A percentile compares a stretch with the other conserved stretches of the same genome.
phyloP scores from a whole-genome alignment of 2,797 vertebrate species.

The Enteromius mattozi region DNA sequence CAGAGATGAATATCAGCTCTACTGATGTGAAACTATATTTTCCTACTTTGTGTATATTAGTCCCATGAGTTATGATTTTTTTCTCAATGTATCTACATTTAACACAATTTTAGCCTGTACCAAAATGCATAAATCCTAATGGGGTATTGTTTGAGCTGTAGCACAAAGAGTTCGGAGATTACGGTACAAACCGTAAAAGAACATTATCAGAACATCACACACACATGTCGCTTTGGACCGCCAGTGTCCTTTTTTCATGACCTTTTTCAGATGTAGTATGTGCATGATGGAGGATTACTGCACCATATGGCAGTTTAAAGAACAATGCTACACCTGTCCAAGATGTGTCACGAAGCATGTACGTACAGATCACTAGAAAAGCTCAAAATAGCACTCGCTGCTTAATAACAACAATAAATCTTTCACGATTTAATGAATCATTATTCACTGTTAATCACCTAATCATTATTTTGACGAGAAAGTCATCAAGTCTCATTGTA shows the following conservation, averaged over 20 bases:
- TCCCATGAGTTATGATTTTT: background rate
- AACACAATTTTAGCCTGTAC: constrained; percentile 1
- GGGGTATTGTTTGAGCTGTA: constrained; percentile 67
- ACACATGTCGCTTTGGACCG: constrained; percentile 44
- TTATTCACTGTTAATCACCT: background rate
- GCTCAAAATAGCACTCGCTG: constrained; percentile 17
- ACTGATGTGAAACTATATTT: background rate
- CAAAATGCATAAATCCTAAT: background rate
- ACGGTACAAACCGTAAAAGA: constrained; percentile 66
- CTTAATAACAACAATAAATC: constrained; percentile 1
- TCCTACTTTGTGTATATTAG: background rate
- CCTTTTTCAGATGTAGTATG: constrained; percentile 79
- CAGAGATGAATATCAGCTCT: constrained; percentile 9
- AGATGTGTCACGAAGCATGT: constrained; percentile 56
- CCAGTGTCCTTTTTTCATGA: constrained; percentile 73
- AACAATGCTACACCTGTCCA: constrained; percentile 82
- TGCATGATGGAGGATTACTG: constrained; percentile 78
- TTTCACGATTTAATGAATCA: background rate
- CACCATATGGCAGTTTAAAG: constrained; percentile 78
- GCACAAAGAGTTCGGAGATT: constrained; percentile 63
- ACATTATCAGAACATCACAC: constrained; percentile 65
- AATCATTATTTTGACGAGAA: background rate
- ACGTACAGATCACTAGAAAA: constrained; percentile 28
- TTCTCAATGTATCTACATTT: background rate
- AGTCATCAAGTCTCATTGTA: background rate